Evolutionary conservation across 1,140 invertebrate genomes (phyloP).

Genomic region (Drosophila teissieri): DNA sequence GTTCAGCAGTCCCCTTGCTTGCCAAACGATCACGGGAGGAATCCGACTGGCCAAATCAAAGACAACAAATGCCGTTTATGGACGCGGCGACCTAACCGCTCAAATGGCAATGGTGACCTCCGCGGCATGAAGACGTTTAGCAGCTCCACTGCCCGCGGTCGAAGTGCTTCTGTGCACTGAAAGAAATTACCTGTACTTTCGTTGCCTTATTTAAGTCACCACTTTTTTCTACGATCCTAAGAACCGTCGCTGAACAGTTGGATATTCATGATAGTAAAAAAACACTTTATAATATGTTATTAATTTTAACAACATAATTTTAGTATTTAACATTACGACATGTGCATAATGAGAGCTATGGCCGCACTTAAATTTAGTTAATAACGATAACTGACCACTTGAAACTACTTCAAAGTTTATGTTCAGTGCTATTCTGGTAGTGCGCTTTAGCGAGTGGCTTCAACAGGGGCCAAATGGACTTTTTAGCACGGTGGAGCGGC

Average conservation of each 20-base stretch:
- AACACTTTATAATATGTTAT: too few relatives aligned
- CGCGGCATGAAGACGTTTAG: constrained; percentile 56
- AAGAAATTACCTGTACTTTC: background rate
- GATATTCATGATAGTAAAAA: too few relatives aligned
- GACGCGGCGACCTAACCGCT: constrained; percentile 48
- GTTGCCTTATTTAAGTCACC: background rate
- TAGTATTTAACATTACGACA: too few relatives aligned
- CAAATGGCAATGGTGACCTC: constrained; percentile 60
- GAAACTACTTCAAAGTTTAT: background rate
- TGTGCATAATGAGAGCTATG: too few relatives aligned
- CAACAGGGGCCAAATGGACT: constrained; percentile 47
- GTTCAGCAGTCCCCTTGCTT: constrained; percentile 37
- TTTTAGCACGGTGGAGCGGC: constrained; percentile 67
- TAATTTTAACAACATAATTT: too few relatives aligned
- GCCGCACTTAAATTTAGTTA: background rate
- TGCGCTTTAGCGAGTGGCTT: constrained; percentile 52
- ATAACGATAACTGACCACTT: background rate
- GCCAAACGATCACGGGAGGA: constrained; percentile 38
- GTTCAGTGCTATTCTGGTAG: constrained; percentile 9
- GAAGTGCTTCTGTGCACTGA: constrained; percentile 12
- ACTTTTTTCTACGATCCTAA: too few relatives aligned
- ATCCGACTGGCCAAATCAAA: constrained; percentile 14
- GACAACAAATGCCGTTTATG: constrained; percentile 54
- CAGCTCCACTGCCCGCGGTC: constrained; percentile 18
- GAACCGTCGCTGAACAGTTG: too few relatives aligned